Evolutionary conservation across 2,113 vertebrate genomes (phyloP), one percentile per base, ranked within the genome.

Genomic region (Epinephelus lanceolatus): DNA sequence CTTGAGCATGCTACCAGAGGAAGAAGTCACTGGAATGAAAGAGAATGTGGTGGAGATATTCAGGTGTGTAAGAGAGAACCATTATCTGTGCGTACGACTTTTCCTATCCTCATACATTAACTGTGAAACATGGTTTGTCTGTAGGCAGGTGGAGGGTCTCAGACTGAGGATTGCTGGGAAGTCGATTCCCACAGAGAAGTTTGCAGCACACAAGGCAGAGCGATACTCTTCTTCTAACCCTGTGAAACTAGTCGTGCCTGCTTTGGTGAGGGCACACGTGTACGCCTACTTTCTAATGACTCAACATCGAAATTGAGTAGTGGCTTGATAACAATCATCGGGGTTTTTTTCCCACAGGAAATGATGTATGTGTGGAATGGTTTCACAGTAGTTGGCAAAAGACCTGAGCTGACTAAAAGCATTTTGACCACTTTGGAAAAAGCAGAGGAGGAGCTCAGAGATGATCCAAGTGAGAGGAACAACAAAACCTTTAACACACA

Each of bases 1-100:
- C 94, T 85, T 99, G 25, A 97, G 96, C 92, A 99, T 99, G 97
- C 94, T 98, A 71, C 91, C 97, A 45, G 96, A 97, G 37, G 95
- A 97, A 40, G 97, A 96, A 42, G 94, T 96, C 51, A 83, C 75
- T 57, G 71, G 81, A 60, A 94, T 95, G 25, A 95, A 95, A 61
- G 97, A 99, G 88, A 94, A 98, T 49, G 71, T 97, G 33, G 94
- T 94, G 6, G 84, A 96, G 56, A 91, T 98, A 82, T 99, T 97
- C 92, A 97, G 96, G 97, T 99, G 86, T 93, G 82, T 2, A 10
- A 15, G 11, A 55, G 11, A 65, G 5, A 45, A 45, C 13, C 13
- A 6, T 11, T 30, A 23, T 45, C 12, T 33, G 14, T 30, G 40
- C 6, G 30, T 10, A 13, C 2, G 25, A 52, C 42, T 45, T 45